A percentile compares a stretch with the other conserved stretches of the same genome.
Evolutionary conservation across 2,113 vertebrate genomes (phyloP).

Genomic region (Formicarius rufipectus): DNA sequence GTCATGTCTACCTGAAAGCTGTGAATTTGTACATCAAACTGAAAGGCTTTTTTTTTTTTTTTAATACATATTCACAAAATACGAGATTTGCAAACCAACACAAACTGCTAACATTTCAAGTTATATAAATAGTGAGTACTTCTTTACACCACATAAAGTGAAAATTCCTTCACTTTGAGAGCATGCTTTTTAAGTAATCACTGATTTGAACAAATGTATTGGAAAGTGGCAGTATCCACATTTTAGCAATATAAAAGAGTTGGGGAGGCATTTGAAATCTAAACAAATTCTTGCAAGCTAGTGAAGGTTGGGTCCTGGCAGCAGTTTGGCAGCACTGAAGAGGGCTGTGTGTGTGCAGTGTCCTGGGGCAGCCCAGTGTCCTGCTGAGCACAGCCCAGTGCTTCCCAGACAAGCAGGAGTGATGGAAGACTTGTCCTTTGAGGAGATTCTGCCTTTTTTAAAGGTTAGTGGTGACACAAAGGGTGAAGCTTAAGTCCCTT

Average conservation of each 20-base stretch:
- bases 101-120: neutral
- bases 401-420: neutral
- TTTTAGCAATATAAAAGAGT: neutral
- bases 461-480: neutral
- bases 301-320: neutral
- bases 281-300: neutral
- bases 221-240: neutral
- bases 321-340: fast-evolving
- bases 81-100: neutral
- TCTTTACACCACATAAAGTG: neutral
- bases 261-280: neutral
- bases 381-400: neutral
- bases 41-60: neutral
- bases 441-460: neutral
- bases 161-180: neutral
- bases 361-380: neutral
- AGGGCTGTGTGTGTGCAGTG: fast-evolving
- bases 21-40: neutral
- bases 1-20: neutral
- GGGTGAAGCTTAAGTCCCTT: neutral
- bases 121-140: neutral
- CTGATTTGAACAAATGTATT: neutral
- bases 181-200: neutral
- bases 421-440: neutral
- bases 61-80: neutral